Percentiles rank a stretch among this genome's conserved stretches.
Evolutionary conservation across 2,797 vertebrate species (phyloP).

Genomic region (Setipinna tenuifilis): DNA sequence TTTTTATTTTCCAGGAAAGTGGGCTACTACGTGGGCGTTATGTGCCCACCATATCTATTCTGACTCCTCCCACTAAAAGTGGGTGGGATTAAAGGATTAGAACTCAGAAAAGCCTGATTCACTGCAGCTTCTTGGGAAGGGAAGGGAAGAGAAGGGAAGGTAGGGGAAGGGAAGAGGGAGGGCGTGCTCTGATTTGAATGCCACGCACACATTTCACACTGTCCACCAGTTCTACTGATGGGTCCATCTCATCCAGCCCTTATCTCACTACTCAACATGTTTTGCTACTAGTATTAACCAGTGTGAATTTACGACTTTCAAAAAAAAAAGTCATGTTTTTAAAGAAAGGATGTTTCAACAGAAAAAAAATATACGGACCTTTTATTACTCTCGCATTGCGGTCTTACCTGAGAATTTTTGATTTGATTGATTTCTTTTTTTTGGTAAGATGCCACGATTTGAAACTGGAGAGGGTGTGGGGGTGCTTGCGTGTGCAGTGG

Average conservation of each 20-base stretch:
- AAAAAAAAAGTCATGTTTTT: constrained; percentile 61
- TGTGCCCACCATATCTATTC: constrained; percentile 65
- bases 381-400: constrained; percentile 67
- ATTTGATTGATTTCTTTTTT: constrained; percentile 63
- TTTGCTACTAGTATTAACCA: constrained; percentile 76
- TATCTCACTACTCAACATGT: constrained; percentile 69
- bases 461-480: constrained; percentile 46
- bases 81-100: constrained; percentile 62
- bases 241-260: constrained; percentile 67
- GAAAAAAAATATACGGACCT: constrained; percentile 56
- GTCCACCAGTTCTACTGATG: constrained; percentile 73
- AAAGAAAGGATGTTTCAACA: constrained; percentile 62
- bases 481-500: constrained; percentile 45
- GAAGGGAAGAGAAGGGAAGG: constrained; percentile 48
- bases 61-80: constrained; percentile 65
- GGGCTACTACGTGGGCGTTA: constrained; percentile 55
- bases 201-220: constrained; percentile 71
- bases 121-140: constrained; percentile 63
- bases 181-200: constrained; percentile 67
- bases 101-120: constrained; percentile 67
- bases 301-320: constrained; percentile 57
- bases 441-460: constrained; percentile 63
- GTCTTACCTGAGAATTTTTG: constrained; percentile 70
- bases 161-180: too few species aligned
- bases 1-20: constrained; percentile 50